These are phyloP conservation scores for Diplolepis rosae DNA, from an alignment of 2,888 invertebrate species.

Conservation along the genomic window DNA sequence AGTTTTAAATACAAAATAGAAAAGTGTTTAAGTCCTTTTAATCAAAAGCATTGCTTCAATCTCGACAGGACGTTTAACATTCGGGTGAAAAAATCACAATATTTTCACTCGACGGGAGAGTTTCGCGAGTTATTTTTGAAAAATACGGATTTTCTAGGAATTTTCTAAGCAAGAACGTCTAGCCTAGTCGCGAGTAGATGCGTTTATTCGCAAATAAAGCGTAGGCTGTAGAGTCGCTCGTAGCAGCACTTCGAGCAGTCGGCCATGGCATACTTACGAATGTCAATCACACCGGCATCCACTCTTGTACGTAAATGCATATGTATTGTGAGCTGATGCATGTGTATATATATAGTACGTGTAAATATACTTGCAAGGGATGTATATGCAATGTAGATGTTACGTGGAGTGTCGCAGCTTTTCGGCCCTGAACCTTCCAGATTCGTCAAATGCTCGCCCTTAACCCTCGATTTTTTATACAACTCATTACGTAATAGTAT, in stretches of 20 bases:
- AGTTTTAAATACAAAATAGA: not conserved
- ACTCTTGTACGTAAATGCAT: slow-evolving; percentile 51
- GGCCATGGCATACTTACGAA: slow-evolving; percentile 74
- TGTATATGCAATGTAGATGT: not conserved
- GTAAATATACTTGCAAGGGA: too few species aligned
- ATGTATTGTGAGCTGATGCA: slow-evolving; percentile 5
- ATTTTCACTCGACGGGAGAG: not conserved
- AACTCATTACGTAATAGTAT: slow-evolving; percentile 18
- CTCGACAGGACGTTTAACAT: not conserved
- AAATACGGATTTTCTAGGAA: slow-evolving; percentile 36
- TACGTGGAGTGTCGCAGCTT: slow-evolving; percentile 38
- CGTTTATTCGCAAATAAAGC: slow-evolving; percentile 56
- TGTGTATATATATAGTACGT: not conserved
- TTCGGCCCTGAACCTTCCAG: slow-evolving; percentile 54
- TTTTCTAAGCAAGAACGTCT: slow-evolving; percentile 46
- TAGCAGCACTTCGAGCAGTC: slow-evolving; percentile 70
- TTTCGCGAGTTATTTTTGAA: not conserved
- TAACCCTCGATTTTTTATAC: slow-evolving; percentile 48
- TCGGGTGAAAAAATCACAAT: not conserved
- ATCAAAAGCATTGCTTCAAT: not conserved
- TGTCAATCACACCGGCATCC: slow-evolving; percentile 73
- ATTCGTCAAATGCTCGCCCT: slow-evolving; percentile 46
- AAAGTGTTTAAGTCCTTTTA: not conserved
- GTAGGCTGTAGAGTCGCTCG: slow-evolving; percentile 64
- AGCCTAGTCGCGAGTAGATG: slow-evolving; percentile 48